Evolutionary conservation across 2,888 invertebrate species (phyloP), one percentile per base, ranked within the genome.

Genomic region (Andrena hattorfiana): DNA sequence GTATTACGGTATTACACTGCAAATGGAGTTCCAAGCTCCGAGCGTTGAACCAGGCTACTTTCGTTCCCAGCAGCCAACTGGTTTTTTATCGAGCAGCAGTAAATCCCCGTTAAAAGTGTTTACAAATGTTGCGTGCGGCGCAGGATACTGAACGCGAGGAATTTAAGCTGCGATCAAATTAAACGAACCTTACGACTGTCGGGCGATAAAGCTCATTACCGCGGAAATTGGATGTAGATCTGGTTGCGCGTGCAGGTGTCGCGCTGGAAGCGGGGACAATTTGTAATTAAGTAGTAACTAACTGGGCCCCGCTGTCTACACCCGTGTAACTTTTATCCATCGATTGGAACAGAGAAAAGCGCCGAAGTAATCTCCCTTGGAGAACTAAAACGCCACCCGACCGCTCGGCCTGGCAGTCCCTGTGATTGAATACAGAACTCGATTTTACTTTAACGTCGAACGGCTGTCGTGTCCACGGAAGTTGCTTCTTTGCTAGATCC

Each of bases 401-500:
- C 42, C 83, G 85, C 76, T 71, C 85, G 83, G 78, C 64, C 54
- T 60, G 83, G 83, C 87, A 87, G 89, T 87, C 87, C 83, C 74
- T 86, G 84, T 90, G 92, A 92, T 91, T 89, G 91, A 92, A 92
- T 88, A 87, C 86, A 87, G 85, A 91, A 90, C 90, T 91, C 89
- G 87, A 91, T 91, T 91, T 92, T 89, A 89, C 90, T 90, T 88
- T 81, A 85, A 87, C 87, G 85, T 87, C 86, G 85, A 83, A 75
- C 85, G 86, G 84, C 85, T 66, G 60, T 83, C 87, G 88, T 85
- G 72, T 76, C 83, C 85, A 84, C 87, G 90, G 91, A 93, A 92
- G 92, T 93, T 92, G 89, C 90, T 89, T 91, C 92, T 91, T 90
- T 90, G 88, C 91, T 89, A 89, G 91, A 90, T 90, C 90, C 91